phyloP scores from a whole-genome alignment of 2,888 invertebrate genomes.

The Theretra japonica region DNA sequence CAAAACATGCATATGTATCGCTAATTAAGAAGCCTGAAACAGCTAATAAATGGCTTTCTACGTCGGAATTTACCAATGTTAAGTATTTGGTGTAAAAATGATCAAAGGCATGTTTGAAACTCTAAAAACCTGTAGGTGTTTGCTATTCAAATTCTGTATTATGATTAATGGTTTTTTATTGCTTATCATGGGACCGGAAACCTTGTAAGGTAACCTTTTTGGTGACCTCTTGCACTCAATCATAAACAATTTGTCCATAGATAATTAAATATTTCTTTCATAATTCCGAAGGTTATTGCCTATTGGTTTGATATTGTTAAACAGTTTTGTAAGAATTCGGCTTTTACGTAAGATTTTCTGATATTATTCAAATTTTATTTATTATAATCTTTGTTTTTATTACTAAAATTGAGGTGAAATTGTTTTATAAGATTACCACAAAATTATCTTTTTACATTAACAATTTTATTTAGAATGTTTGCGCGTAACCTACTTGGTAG shows the following conservation, averaged over 20 bases:
- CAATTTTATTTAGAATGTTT: no score
- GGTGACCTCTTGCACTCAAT: slow-evolving; percentile 5
- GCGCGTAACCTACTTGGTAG: no score
- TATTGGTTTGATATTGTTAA: background rate
- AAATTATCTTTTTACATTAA: no score
- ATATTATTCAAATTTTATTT: background rate
- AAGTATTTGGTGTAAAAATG: no score
- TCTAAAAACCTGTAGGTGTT: no score
- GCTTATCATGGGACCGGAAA: background rate
- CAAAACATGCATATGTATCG: no score
- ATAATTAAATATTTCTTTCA: background rate
- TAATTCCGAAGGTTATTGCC: slow-evolving; percentile 9
- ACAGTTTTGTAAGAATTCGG: background rate
- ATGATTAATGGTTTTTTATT: background rate
- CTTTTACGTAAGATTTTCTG: background rate
- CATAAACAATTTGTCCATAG: background rate
- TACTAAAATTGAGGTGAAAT: background rate
- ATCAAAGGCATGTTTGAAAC: no score
- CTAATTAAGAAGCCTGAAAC: no score
- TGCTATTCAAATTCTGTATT: background rate
- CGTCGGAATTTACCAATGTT: no score
- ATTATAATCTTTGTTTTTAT: background rate
- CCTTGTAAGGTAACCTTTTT: slow-evolving; percentile 1
- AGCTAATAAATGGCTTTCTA: no score
- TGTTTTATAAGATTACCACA: no score